A percentile compares a stretch with the other conserved stretches of the same genome.
Evolutionary conservation across 2,888 invertebrate genomes (phyloP).

Genomic region (Eledona agricola): DNA sequence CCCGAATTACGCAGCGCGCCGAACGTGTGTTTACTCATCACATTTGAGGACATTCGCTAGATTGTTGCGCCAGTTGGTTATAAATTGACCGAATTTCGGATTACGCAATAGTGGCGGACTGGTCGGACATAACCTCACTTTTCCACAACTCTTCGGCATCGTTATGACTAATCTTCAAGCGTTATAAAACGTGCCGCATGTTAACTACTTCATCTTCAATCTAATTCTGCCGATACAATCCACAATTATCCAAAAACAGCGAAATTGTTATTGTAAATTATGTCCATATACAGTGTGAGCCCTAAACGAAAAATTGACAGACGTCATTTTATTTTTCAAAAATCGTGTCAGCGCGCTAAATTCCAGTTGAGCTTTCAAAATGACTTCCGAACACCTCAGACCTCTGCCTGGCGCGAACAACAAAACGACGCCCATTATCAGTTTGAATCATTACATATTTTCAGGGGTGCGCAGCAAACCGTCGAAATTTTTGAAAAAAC

Average conservation of each 20-base stretch:
- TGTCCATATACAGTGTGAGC: too few relatives aligned
- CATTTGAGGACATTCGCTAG: conserved; percentile 10
- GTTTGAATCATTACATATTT: conserved; percentile 23
- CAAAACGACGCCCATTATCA: conserved; percentile 14
- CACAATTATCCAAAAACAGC: too few relatives aligned
- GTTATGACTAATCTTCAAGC: too few relatives aligned
- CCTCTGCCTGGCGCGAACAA: conserved; percentile 10
- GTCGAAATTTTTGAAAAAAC: conserved; percentile 5
- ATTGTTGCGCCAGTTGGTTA: conserved; percentile 13
- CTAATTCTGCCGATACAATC: too few relatives aligned
- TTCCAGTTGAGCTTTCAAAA: too few relatives aligned
- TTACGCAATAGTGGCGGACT: conserved; percentile 22
- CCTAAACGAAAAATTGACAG: too few relatives aligned
- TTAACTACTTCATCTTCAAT: too few relatives aligned
- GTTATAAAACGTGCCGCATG: too few relatives aligned
- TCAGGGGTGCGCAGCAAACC: conserved; percentile 14
- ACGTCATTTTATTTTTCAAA: too few relatives aligned
- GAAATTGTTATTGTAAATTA: too few relatives aligned
- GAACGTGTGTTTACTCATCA: conserved; percentile 22
- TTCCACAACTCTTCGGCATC: too few relatives aligned
- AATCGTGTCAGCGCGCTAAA: too few relatives aligned
- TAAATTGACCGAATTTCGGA: conserved; percentile 30
- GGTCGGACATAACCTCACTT: conserved; percentile 34
- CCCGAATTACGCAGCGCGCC: conserved; percentile 11
- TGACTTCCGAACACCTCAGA: conserved; percentile 10